phyloP scores from a whole-genome alignment of 2,888 invertebrate genomes.

The Quadroppia sp. region DNA sequence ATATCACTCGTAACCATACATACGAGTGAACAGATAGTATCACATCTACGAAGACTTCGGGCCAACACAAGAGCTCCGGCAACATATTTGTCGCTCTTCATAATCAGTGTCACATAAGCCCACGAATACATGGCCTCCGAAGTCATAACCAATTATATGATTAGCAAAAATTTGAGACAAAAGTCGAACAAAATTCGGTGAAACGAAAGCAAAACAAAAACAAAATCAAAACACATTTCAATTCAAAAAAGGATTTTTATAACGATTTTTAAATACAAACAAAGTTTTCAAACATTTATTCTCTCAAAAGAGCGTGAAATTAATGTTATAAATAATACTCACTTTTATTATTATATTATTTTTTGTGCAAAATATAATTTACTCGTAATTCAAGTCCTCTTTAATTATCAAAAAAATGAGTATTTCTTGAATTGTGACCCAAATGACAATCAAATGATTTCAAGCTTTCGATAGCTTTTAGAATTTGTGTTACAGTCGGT shows the following conservation, averaged over 20 bases:
- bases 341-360: too few species aligned
- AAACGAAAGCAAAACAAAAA: too few species aligned
- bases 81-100: conserved; percentile 26
- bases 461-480: background rate
- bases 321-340: too few species aligned
- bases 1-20: conserved; percentile 30
- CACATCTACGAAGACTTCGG: background rate
- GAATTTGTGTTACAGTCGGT: background rate
- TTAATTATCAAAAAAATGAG: background rate
- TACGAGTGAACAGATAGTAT: background rate
- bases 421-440: background rate
- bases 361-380: too few species aligned
- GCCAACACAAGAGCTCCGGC: conserved; percentile 29
- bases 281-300: too few species aligned
- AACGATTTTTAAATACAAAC: too few species aligned
- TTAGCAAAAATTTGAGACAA: too few species aligned
- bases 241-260: too few species aligned
- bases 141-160: too few species aligned
- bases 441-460: background rate
- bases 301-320: too few species aligned
- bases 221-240: too few species aligned
- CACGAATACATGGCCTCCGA: background rate
- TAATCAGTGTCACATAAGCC: conserved; percentile 19
- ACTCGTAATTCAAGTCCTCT: background rate
- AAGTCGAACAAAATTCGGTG: too few species aligned